Percentiles rank a stretch among this genome's conserved stretches.
These are phyloP conservation scores for Omphaloscelis lunosa DNA, from an alignment of 2,888 invertebrate genomes.

Conservation along the genomic window DNA sequence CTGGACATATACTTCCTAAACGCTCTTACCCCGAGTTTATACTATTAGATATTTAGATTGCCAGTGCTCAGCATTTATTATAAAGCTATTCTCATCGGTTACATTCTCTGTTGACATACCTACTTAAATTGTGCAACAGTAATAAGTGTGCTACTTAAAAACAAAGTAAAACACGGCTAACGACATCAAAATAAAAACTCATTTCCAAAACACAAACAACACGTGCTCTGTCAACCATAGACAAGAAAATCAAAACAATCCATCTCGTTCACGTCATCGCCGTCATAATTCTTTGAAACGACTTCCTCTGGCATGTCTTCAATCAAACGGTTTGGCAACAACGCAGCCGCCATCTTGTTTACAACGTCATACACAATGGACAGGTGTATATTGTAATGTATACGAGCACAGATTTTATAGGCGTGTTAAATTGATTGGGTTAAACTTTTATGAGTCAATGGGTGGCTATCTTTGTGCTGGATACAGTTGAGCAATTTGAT, in stretches of 20 bases:
- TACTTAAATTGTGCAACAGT: neutral
- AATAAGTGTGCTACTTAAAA: too few species aligned
- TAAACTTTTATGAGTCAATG: constrained; percentile 39
- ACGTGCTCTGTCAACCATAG: neutral
- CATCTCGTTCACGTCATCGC: constrained; percentile 24
- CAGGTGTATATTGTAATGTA: constrained; percentile 52
- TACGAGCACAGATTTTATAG: constrained; percentile 34
- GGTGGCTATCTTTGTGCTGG: constrained; percentile 23
- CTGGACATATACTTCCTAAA: neutral
- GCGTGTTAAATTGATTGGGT: constrained; percentile 44
- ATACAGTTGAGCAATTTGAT: neutral
- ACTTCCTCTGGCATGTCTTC: constrained; percentile 56
- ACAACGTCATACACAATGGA: constrained; percentile 38
- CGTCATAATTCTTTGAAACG: constrained; percentile 46
- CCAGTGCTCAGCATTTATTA: neutral
- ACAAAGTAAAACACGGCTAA: neutral
- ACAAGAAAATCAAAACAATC: constrained; percentile 36
- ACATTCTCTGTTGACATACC: neutral
- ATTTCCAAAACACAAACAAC: constrained; percentile 5
- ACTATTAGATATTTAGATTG: neutral
- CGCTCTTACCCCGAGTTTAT: neutral
- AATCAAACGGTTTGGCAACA: constrained; percentile 46
- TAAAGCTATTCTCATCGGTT: neutral
- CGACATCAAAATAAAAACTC: neutral
- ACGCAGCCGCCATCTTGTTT: constrained; percentile 31